Percentiles rank a stretch among this genome's conserved stretches.
Evolutionary conservation across 1,140 invertebrate species (phyloP).

Genomic region (Eurytemora carolleeae): DNA sequence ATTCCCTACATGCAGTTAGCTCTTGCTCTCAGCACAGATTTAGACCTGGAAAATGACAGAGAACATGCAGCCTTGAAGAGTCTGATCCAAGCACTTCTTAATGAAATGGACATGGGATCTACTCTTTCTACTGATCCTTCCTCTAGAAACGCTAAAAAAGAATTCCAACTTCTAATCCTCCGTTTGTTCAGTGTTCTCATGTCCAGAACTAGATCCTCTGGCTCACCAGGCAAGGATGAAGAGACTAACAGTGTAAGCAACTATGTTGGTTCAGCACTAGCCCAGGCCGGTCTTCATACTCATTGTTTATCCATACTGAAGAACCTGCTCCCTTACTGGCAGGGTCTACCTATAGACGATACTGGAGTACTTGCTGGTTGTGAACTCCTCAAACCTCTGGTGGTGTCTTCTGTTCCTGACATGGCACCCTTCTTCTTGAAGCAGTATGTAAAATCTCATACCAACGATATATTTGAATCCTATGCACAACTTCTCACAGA

Average conservation of each 20-base stretch:
- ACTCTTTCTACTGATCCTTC: too few species aligned
- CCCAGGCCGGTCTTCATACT: constrained; percentile 52
- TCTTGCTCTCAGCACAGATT: constrained; percentile 46
- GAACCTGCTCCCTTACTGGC: constrained; percentile 63
- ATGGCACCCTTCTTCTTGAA: constrained; percentile 88
- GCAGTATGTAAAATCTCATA: constrained; percentile 75
- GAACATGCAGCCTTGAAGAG: constrained; percentile 18
- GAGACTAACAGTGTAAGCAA: constrained; percentile 45
- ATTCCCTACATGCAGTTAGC: constrained; percentile 80
- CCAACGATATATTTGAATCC: constrained; percentile 74
- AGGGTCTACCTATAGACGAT: constrained; percentile 33
- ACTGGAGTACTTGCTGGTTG: constrained; percentile 30
- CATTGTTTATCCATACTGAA: constrained; percentile 61
- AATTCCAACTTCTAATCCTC: constrained; percentile 73
- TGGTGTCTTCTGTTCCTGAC: constrained; percentile 55
- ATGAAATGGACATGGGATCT: constrained; percentile 24
- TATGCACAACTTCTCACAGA: constrained; percentile 83
- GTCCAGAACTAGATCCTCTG: constrained; percentile 24
- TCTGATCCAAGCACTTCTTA: constrained; percentile 25
- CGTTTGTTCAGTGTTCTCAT: constrained; percentile 40
- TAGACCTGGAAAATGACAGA: constrained; percentile 42
- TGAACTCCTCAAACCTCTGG: constrained; percentile 54
- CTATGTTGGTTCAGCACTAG: constrained; percentile 51
- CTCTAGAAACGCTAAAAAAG: constrained; percentile 38
- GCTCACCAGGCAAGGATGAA: constrained; percentile 28